A percentile compares a stretch with the other conserved stretches of the same genome.
Conservation (phyloP, 2,888 invertebrate species). For the Oegoconia quadripuncta region DNA sequence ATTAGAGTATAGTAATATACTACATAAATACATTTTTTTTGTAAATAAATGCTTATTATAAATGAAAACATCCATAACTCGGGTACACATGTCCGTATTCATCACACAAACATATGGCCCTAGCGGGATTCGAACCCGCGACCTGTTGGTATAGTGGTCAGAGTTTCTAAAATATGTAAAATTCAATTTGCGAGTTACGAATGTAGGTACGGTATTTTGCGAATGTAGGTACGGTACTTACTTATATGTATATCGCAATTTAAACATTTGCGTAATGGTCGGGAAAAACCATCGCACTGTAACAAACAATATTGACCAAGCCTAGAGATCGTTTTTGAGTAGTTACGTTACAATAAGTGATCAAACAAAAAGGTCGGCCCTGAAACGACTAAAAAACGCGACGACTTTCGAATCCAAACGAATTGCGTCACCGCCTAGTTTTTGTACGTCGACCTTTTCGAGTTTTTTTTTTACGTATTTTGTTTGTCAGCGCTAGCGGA, state of each 20-base stretch:
- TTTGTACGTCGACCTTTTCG: slow-evolving; percentile 21
- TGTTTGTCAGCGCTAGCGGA: slow-evolving; percentile 16
- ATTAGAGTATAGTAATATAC: too few relatives aligned
- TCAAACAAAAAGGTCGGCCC: slow-evolving; percentile 19
- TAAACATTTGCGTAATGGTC: not conserved
- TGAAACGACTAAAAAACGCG: slow-evolving; percentile 18
- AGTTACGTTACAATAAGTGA: slow-evolving; percentile 10
- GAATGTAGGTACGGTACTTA: not conserved
- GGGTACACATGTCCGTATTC: too few relatives aligned
- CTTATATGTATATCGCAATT: not conserved
- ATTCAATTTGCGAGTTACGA: too few relatives aligned
- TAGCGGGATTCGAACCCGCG: too few relatives aligned
- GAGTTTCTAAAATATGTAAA: too few relatives aligned
- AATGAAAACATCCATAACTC: too few relatives aligned
- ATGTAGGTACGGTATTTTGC: too few relatives aligned
- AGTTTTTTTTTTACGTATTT: slow-evolving; percentile 11
- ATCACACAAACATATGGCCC: too few relatives aligned
- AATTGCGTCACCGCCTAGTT: slow-evolving; percentile 15
- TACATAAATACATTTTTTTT: too few relatives aligned
- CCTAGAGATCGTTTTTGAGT: slow-evolving; percentile 4
- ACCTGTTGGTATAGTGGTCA: too few relatives aligned
- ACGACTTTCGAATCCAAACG: slow-evolving; percentile 20
- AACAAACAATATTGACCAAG: not conserved
- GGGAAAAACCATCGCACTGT: too few relatives aligned
- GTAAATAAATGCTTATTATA: too few relatives aligned